Base-by-base conservation (phyloP, 2,888 invertebrate genomes). In the Ormyrus labotus region DNA sequence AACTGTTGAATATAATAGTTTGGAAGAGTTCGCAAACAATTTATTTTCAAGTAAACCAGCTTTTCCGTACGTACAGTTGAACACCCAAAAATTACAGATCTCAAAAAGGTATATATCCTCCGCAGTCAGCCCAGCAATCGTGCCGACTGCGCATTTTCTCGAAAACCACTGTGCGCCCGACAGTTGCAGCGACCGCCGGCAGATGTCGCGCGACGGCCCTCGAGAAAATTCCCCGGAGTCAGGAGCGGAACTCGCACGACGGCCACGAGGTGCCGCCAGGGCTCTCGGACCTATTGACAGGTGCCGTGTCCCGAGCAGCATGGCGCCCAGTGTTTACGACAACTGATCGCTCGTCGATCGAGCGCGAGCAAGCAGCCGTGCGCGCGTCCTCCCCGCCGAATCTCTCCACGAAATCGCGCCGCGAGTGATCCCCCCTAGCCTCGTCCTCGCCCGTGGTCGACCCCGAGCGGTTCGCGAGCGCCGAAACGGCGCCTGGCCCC, bases 241-340 rank as follows among this genome's bases (percentile, higher is more conserved):
- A 7, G 4, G 34, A 34, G 34, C 34, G 3, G 34, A 34, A 34
- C 34, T 45, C 50, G 45, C 6, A 0, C 55, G 3, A 34, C 34
- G 2, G 6, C 73, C 78, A 45, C 61, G 60, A 74, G 72, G 61
- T 81, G 76, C 69, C 81, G 70, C 11, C 61, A 63, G 60, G n/a
- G 45, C 10, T 63, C 48, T n/a, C 60, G 82, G 45, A 51, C 34
- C 63, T 88, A 89, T 89, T 89, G 89, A 89, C 89, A 89, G 88
- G 86, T 88, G 87, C 85, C 83, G 80, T 81, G 70, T 73, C 7
- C 58, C 48, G 60, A 60, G 51, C 83, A 85, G 87, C 86, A 89
- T 89, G 90, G 89, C 89, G 88, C 83, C 87, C 84, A 89, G 88
- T 89, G 89, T 89, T 89, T 89, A 89, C 88, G 89, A 89, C 88